phyloP scores from a whole-genome alignment of 2,888 invertebrate genomes.

The Synanthedon vespiformis region DNA sequence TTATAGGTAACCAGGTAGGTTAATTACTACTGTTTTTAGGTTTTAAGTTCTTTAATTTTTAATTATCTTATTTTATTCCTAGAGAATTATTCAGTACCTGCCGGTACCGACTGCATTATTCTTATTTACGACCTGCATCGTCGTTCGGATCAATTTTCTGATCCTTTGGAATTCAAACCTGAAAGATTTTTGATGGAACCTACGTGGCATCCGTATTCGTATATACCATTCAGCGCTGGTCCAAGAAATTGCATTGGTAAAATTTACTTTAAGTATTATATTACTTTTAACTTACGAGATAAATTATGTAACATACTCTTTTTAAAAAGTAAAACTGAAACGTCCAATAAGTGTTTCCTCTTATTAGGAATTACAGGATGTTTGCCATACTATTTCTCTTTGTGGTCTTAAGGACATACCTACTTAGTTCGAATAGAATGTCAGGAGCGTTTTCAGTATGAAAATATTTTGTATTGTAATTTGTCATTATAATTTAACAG shows the following conservation, averaged over 20 bases:
- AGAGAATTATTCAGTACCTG: conserved; percentile 21
- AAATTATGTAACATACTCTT: neutral
- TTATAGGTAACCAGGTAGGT: too few relatives aligned
- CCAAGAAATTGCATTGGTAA: conserved; percentile 72
- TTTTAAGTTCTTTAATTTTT: neutral
- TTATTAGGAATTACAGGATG: neutral
- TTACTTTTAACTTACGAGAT: neutral
- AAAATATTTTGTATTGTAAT: too few relatives aligned
- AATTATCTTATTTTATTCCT: neutral
- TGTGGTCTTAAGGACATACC: too few relatives aligned
- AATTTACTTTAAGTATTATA: too few relatives aligned
- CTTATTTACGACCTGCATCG: conserved; percentile 31
- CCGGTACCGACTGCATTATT: conserved; percentile 5
- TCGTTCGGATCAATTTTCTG: conserved; percentile 46
- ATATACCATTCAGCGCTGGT: conserved; percentile 68
- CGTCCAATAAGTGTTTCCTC: neutral
- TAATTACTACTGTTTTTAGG: neutral
- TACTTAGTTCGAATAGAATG: too few relatives aligned
- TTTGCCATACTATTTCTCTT: too few relatives aligned
- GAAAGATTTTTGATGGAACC: conserved; percentile 55
- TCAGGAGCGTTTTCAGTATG: too few relatives aligned
- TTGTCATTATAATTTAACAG: conserved; percentile 21
- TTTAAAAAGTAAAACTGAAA: neutral
- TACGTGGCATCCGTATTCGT: conserved; percentile 33
- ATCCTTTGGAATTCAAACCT: conserved; percentile 52